A percentile compares a stretch with the other conserved stretches of the same genome.
Conservation (phyloP, 2,888 invertebrate species). For the Caenorhabditis uteleia region DNA sequence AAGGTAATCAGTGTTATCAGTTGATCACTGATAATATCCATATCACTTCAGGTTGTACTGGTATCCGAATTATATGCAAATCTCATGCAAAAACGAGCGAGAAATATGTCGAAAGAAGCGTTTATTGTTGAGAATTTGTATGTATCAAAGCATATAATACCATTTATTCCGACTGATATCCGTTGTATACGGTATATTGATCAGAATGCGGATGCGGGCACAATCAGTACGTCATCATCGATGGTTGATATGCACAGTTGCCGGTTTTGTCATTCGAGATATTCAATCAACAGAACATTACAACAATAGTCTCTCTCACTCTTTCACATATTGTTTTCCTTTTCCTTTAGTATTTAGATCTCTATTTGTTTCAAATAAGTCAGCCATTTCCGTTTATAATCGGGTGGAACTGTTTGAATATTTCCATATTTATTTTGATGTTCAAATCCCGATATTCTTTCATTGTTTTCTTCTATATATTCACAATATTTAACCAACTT, state of each 20-base stretch:
- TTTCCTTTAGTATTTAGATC: no score
- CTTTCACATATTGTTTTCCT: not conserved
- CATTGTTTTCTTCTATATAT: not conserved
- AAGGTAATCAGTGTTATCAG: no score
- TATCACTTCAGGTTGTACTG: constrained; percentile 65
- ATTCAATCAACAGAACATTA: constrained; percentile 32
- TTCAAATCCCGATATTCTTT: not conserved
- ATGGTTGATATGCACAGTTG: constrained; percentile 65
- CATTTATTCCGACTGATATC: constrained; percentile 69
- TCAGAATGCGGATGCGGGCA: constrained; percentile 55
- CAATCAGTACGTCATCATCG: constrained; percentile 58
- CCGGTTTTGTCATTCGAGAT: constrained; percentile 68
- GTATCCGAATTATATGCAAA: constrained; percentile 70
- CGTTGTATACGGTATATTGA: constrained; percentile 67
- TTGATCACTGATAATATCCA: no score
- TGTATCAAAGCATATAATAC: constrained; percentile 69
- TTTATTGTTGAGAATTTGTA: constrained; percentile 70
- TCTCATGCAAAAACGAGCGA: constrained; percentile 68
- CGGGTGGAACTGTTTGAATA: no score
- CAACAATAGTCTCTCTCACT: constrained; percentile 9
- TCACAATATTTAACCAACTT: not conserved
- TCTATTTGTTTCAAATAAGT: no score
- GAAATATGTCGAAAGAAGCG: constrained; percentile 62
- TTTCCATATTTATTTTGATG: constrained; percentile 1
- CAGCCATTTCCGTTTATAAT: no score